phyloP scores from a whole-genome alignment of 2,113 vertebrate species.

The Marmota monax region DNA sequence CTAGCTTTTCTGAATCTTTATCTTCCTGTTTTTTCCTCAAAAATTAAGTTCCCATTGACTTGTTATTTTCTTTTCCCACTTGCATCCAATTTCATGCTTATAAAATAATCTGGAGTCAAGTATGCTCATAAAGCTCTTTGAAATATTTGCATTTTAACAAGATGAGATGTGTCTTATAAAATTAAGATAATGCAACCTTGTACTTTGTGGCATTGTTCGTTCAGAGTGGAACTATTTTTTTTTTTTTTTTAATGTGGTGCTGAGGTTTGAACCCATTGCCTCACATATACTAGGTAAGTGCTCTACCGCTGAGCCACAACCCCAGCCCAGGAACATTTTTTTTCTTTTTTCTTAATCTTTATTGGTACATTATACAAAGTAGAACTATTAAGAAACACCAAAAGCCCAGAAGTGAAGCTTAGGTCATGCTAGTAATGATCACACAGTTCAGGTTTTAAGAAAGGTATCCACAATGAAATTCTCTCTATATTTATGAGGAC shows the following conservation, averaged over 20 bases:
- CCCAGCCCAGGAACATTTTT: no score
- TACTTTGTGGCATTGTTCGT: neutral
- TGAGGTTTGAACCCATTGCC: no score
- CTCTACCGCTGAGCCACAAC: no score
- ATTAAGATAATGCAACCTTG: neutral
- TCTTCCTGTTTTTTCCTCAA: neutral
- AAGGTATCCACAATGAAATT: neutral
- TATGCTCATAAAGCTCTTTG: neutral
- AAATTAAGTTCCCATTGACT: neutral
- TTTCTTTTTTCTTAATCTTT: no score
- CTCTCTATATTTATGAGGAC: neutral
- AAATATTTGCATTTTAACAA: neutral
- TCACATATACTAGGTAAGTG: no score
- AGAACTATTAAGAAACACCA: neutral
- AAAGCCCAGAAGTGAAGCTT: neutral
- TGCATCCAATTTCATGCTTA: neutral
- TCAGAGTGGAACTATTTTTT: neutral
- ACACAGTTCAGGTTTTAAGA: neutral
- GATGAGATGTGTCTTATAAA: neutral
- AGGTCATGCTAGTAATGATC: neutral
- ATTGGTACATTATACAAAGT: neutral
- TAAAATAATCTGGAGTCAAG: conserved; percentile 31
- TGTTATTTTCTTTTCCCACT: neutral
- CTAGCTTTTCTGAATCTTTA: neutral
- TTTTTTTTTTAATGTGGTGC: no score